Evolutionary conservation across 2,113 vertebrate genomes (phyloP), one percentile per base, ranked within the genome.

Genomic region (Perca fluviatilis): DNA sequence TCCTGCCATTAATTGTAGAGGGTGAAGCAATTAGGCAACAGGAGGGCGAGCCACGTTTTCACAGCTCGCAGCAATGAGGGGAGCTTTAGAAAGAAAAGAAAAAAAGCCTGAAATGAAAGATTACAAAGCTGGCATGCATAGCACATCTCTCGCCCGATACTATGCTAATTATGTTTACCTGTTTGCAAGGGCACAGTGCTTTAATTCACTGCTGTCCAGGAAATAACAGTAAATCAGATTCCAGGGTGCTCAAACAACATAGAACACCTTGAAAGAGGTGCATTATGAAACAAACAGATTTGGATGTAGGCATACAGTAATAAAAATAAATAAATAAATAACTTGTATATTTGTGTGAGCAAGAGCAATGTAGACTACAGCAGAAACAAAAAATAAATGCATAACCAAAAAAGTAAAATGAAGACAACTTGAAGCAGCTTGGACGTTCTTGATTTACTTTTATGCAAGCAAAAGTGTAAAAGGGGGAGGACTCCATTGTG

Each of bases 401-500:
- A 53, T 58, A 10, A 66, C 33, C 13, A 68, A 60, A 36, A 57
- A 36, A 16, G 23, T 58, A 15, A 33, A 74, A 49, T 60, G 7
- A 56, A 74, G 62, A 64, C 33, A 46, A 67, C 43, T 74, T 74
- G 40, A 36, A n/a, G 19, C 66, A 64, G 75, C 86, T 78, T 82
- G 54, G 36, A 69, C 43, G 21, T 53, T 63, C 36, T 63, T 69
- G 30, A 65, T 86, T 70, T 70, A 36, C 47, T 84, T 79, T 75
- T 30, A 89, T 92, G 74, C 78, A 40, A 84, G 77, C 25, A 0
- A 65, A 84, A 87, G 88, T 58, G 63, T 84, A 83, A 69, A 77
- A 80, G 68, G 64, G 27, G 67, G 49, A 1, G 12, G 77, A 49
- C 73, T 74, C 18, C 80, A 61, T 19, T 25, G 49, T 23, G 81